Base-by-base conservation (phyloP, 2,113 vertebrate genomes). In the Clarias macrocephalus region DNA sequence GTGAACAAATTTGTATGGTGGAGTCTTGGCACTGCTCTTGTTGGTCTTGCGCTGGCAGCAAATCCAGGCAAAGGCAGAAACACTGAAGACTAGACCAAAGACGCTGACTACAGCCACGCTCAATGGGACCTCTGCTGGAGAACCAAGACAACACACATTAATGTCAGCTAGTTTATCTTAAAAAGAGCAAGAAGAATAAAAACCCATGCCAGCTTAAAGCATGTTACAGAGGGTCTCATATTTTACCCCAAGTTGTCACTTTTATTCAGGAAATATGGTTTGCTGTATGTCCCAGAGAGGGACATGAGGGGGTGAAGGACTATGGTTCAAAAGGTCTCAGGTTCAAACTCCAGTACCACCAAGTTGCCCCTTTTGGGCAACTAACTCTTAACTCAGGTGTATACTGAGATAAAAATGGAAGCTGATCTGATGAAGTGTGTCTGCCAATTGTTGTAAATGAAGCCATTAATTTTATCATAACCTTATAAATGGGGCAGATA, bases 1-100 rank as follows among this genome's bases (percentile, higher is more conserved):
- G 92, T 99, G 98, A 75, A 99, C 98, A 91, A 99, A 99, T 91
- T 99, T 99, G 91, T 99, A 99, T 0, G 98, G 96, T 85, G 98
- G 97, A 8, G 97, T 99, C 91, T 98, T 98, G 93, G 96, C 96
- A 91, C 96, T 97, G 83, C 96, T 95, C 91, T 99, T 99, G 57
- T 96, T 95, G 88, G 97, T 96, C 93, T 99, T 99, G 88, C 98
- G 97, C 86, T 99, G 98, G 90, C 98, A 99, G 93, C 98, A 99
- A 93, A 99, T 99, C 98, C 98, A 99, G 25, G 97, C 95, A 89
- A 99, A 99, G 63, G 98, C 96, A 48, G 98, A 99, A 60, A 97
- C 95, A 75, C 96, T 97, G 95, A 99, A 99, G 93, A 99, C 96
- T 63, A 99, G 96, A 90, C 97, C 97, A 89, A 99, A 99, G 82